Evolutionary conservation across 2,797 vertebrate genomes (phyloP), one percentile per base, ranked within the genome.

Genomic region (Apodemus agrarius): DNA sequence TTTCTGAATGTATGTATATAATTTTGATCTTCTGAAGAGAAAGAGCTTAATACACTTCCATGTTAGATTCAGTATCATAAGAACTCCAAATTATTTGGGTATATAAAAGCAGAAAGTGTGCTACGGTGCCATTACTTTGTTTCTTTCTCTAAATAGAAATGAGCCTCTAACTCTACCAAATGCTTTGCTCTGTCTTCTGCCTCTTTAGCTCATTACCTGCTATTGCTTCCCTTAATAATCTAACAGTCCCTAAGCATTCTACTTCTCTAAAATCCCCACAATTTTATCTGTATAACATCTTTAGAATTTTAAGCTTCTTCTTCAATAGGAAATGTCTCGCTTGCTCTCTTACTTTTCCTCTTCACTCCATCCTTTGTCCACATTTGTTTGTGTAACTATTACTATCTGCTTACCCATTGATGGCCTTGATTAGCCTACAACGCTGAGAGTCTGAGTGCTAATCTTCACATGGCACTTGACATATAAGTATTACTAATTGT

Each of bases 141-240:
- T 93, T 88, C 40, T 90, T 59, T 97, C 83, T 69, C 92, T 93
- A 94, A 97, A 89, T 82, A 61, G 54, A 96, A 91, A 81, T 5
- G 22, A 40, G 13, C 14, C n/a, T 87, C 46, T 72, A 82, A 96
- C 22, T 95, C 88, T 93, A 92, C 13, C 89, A 92, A 93, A 22
- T 65, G 57, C 29, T 90, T 94, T 96, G 29, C 49, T 69, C 37
- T 84, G 57, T 10, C 34, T 93, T 19, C 43, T 29, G 74, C 17
- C 46, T 67, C 22, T 57, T 83, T 22, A 89, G 34, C 12, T 92
- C 40, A 90, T 78, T 89, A 86, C 19, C 37, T 83, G 83, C 3
- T 72, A 83, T n/a, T 91, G 46, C 31, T 96, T 90, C 49, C 52
- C 21, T 93, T 91, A 88, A 74, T 63, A 90, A 43, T 93, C n/a